Percentiles rank a stretch among this genome's conserved stretches.
These are phyloP conservation scores for Isichthys henryi DNA, from an alignment of 2,113 vertebrate genomes.

Conservation along the genomic window DNA sequence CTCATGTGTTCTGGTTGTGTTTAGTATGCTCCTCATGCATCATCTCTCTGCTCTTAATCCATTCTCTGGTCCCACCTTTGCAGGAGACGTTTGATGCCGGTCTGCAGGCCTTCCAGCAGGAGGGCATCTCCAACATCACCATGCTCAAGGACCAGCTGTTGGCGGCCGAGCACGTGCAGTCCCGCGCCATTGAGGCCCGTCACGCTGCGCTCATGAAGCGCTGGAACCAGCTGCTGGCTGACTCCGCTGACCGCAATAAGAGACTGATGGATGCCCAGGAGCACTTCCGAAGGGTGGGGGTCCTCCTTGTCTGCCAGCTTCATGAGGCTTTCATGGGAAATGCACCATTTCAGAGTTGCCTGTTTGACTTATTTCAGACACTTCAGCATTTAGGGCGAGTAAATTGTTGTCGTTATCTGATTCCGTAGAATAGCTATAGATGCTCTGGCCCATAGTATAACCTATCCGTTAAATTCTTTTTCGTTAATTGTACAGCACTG, in stretches of 20 bases:
- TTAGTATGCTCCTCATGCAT: background rate
- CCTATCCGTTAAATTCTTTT: background rate
- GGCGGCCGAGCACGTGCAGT: constrained; percentile 87
- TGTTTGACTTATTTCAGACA: background rate
- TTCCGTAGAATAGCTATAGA: background rate
- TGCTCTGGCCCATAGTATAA: background rate
- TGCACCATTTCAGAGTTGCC: background rate
- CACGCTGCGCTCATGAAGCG: constrained; percentile 90
- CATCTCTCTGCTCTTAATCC: background rate
- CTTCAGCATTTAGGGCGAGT: background rate
- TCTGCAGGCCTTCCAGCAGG: constrained; percentile 97
- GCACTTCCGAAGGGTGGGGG: constrained; percentile 85
- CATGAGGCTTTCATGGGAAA: background rate
- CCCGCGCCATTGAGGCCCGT: constrained; percentile 86
- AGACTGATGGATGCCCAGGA: constrained; percentile 93
- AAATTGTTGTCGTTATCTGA: background rate
- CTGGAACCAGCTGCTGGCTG: constrained; percentile 92
- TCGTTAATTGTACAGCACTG: background rate
- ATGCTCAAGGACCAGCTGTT: constrained; percentile 88
- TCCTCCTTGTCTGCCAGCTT: background rate
- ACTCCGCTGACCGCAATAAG: constrained; percentile 89
- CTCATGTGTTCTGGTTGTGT: background rate
- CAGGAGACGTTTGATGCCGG: constrained; percentile 97
- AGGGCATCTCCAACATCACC: constrained; percentile 95
- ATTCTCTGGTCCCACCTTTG: background rate